Percentiles rank a stretch among this genome's conserved stretches.
Conservation (phyloP, 2,888 invertebrate genomes). For the Elegia similella region DNA sequence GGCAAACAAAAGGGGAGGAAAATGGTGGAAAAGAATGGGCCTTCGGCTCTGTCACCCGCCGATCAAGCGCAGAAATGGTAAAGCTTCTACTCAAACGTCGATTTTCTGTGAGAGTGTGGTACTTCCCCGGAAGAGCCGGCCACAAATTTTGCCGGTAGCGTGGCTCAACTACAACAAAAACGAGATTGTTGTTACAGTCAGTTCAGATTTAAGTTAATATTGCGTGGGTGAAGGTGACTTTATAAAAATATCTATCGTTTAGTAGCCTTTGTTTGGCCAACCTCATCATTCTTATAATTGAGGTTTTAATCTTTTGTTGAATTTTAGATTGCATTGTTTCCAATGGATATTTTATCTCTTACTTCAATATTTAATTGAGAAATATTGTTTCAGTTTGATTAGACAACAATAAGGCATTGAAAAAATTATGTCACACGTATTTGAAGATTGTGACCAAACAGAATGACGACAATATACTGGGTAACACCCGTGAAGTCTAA, state of each 20-base stretch:
- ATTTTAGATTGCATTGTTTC: neutral
- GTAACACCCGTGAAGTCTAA: no score
- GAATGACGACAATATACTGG: no score
- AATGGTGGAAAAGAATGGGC: no score
- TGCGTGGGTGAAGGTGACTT: constrained; percentile 15
- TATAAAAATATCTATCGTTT: neutral
- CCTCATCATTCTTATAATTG: neutral
- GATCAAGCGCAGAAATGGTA: no score
- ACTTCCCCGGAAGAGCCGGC: no score
- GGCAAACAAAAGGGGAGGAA: no score
- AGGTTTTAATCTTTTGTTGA: neutral
- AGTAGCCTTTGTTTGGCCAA: neutral
- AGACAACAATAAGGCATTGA: neutral
- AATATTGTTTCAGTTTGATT: neutral
- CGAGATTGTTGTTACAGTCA: constrained; percentile 9
- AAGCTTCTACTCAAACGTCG: no score
- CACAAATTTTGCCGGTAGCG: no score
- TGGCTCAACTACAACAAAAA: no score
- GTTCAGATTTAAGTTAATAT: neutral
- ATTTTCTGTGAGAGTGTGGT: no score
- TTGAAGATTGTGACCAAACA: neutral
- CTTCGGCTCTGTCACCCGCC: no score
- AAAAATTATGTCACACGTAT: neutral
- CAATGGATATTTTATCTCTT: neutral
- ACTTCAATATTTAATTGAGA: neutral